Percentiles rank a stretch among this genome's conserved stretches.
Conservation (phyloP, 2,888 invertebrate species). For the Mythimna albipuncta region DNA sequence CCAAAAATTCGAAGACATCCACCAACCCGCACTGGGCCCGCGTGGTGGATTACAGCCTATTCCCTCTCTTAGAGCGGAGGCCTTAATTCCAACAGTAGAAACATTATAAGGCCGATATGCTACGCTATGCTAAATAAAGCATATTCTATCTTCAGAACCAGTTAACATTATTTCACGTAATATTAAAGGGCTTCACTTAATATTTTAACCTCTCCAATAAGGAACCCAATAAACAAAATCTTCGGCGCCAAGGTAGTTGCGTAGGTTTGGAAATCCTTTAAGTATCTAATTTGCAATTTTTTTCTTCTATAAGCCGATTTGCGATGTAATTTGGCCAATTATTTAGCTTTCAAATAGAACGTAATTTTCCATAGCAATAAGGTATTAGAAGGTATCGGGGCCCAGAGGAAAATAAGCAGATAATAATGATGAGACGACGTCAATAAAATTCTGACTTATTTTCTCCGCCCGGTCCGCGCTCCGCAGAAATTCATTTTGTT, state of each 20-base stretch:
- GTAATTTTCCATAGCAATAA: slow-evolving; percentile 81
- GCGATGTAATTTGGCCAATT: slow-evolving; percentile 83
- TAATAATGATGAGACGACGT: slow-evolving; percentile 82
- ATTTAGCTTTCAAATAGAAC: slow-evolving; percentile 82
- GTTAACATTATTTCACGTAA: neutral
- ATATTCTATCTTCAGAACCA: neutral
- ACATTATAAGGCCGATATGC: too few relatives aligned
- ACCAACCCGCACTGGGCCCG: too few relatives aligned
- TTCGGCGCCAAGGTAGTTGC: slow-evolving; percentile 16
- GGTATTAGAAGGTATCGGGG: slow-evolving; percentile 78
- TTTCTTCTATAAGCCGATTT: slow-evolving; percentile 83
- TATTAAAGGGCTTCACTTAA: neutral
- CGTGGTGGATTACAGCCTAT: too few relatives aligned
- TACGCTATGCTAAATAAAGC: too few relatives aligned
- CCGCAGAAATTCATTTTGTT: slow-evolving; percentile 48
- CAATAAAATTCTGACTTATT: slow-evolving; percentile 74
- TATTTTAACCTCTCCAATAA: neutral
- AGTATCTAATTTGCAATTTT: slow-evolving; percentile 85
- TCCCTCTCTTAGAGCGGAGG: too few relatives aligned
- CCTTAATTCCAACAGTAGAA: too few relatives aligned
- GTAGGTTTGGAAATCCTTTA: slow-evolving; percentile 79
- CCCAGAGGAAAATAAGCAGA: slow-evolving; percentile 82
- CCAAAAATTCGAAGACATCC: too few relatives aligned
- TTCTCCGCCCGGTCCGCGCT: slow-evolving; percentile 47
- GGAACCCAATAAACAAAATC: slow-evolving; percentile 40